Evolutionary conservation across 2,888 invertebrate genomes (phyloP).

Genomic region (Aspidiotus rigidus): DNA sequence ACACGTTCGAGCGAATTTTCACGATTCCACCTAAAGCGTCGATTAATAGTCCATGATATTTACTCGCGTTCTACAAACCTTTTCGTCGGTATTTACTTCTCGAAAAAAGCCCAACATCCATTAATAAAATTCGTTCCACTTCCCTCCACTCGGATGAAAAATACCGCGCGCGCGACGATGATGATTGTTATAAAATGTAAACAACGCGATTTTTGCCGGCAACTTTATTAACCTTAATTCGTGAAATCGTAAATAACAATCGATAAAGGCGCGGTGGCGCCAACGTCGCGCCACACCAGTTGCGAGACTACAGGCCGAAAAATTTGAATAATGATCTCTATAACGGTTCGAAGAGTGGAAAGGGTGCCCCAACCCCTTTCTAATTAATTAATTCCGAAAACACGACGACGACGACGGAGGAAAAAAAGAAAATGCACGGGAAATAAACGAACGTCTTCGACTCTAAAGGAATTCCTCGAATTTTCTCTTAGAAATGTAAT

Average conservation of each 20-base stretch:
- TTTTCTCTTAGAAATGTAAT: conserved; percentile 16
- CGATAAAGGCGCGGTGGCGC: conserved; percentile 1
- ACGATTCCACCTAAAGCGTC: too few species aligned
- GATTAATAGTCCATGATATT: too few species aligned
- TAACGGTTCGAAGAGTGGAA: neutral
- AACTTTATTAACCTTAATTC: neutral
- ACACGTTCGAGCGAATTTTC: too few species aligned
- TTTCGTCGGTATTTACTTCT: too few species aligned
- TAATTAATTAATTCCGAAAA: neutral
- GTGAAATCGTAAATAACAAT: neutral
- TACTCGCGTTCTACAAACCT: too few species aligned
- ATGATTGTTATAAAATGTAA: neutral
- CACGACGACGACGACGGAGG: neutral
- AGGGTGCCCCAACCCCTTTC: neutral
- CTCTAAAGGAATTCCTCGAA: neutral
- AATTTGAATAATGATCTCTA: neutral
- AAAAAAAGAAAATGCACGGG: neutral
- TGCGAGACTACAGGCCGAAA: neutral
- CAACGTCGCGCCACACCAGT: neutral
- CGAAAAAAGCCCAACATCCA: too few species aligned
- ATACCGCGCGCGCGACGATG: neutral
- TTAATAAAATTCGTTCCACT: too few species aligned
- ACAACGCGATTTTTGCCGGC: neutral
- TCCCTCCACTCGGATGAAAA: too few species aligned
- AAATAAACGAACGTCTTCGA: too few species aligned